Percentiles rank a stretch among this genome's conserved stretches.
phyloP scores from a whole-genome alignment of 2,888 invertebrate genomes.

The Stenoptilia bipunctidactyla region DNA sequence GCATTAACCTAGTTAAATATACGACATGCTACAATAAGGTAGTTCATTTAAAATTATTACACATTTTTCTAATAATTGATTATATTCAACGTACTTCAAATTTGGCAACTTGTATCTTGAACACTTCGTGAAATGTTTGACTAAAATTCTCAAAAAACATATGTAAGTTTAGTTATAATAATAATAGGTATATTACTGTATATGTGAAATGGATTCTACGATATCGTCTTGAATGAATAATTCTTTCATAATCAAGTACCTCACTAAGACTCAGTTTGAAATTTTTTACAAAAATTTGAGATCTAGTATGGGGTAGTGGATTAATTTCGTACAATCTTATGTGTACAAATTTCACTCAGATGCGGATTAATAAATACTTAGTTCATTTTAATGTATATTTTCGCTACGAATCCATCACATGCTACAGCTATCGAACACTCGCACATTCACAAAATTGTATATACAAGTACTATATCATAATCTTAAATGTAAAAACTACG shows the following conservation, averaged over 20 bases:
- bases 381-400: constrained; percentile 25
- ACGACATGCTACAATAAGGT: constrained; percentile 51
- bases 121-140: constrained; percentile 32
- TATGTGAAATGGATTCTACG: too few species aligned
- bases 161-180: too few species aligned
- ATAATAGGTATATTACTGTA: too few species aligned
- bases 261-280: constrained; percentile 9
- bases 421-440: constrained; percentile 69
- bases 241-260: too few species aligned
- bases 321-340: background rate
- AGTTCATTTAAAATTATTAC: constrained; percentile 22
- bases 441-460: constrained; percentile 65
- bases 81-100: constrained; percentile 52
- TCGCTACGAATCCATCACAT: constrained; percentile 54
- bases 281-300: background rate
- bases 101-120: constrained; percentile 63
- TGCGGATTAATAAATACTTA: constrained; percentile 6
- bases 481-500: constrained; percentile 28
- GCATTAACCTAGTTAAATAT: constrained; percentile 60
- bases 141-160: constrained; percentile 2
- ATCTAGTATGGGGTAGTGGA: background rate
- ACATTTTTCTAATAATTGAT: constrained; percentile 45
- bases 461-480: constrained; percentile 59
- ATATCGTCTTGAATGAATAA: too few species aligned
- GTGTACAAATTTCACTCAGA: background rate